Base-by-base conservation (phyloP, 2,888 invertebrate genomes). In the Tuberolachnus salignus region DNA sequence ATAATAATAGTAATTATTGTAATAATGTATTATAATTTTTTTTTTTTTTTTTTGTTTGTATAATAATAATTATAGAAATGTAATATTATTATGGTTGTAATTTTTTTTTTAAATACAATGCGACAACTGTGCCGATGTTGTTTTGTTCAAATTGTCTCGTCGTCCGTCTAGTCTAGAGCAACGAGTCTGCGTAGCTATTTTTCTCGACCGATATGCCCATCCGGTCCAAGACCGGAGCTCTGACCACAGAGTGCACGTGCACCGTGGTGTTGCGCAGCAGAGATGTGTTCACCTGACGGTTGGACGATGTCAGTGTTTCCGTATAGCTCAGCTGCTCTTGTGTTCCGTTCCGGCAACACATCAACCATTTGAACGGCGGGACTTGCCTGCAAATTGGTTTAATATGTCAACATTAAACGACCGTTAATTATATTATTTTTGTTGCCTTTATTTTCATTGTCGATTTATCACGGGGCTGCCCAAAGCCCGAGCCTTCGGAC, bases 281-380 rank as follows among this genome's bases (percentile, higher is more conserved):
- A 19, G 82, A 81, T 23, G 81, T 80, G 44, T 80, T 82, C 49
- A 80, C 71, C 66, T 78, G 82, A 46, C 80, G 80, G 46, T 82
- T 81, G 21, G 82, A 82, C 59, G 82, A 82, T 16, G 82, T 82
- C 67, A 82, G 75, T 23, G 82, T 82, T 75, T 82, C 82, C 19
- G 82, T 82, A 59, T 81, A 82, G 57, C 82, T 82, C 59, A 80
- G 80, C 49, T 82, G 81, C 51, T 82, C 82, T 19, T 80, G 78
- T 16, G 63, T 80, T 21, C 75, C 74, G 16, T 80, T 80, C 14
- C 80, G 74, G 63, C 82, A 82, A 59, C 82, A 82, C 59, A 80
- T 71, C 23, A 83, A 44, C 82, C 82, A 83, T 53, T 80, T 81
- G 66, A 83, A 80, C 13, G 82, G 81, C n/a, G 81, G 81, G 3